Percentiles rank a stretch among this genome's conserved stretches.
Evolutionary conservation across 1,140 invertebrate genomes (phyloP).

Genomic region (Thrips palmi): DNA sequence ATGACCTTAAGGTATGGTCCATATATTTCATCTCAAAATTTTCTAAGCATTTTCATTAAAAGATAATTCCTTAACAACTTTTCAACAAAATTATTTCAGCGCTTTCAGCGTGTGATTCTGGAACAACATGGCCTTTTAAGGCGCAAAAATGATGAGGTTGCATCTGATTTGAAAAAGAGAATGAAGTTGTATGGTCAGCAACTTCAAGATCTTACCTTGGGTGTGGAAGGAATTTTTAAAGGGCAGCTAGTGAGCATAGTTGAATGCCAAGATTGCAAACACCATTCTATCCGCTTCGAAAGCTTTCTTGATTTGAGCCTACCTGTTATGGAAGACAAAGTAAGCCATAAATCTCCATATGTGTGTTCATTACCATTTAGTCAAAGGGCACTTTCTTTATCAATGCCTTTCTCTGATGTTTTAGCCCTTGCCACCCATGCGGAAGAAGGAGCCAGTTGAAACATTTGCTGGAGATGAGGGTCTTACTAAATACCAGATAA

Average conservation of each 20-base stretch:
- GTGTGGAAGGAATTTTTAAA: slow-evolving; percentile 48
- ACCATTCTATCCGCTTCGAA: slow-evolving; percentile 71
- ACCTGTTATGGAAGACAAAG: slow-evolving; percentile 56
- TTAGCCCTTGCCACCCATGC: slow-evolving; percentile 32
- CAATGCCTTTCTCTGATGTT: neutral
- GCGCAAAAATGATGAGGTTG: too few relatives aligned
- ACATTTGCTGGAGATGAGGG: slow-evolving; percentile 27
- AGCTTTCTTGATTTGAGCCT: slow-evolving; percentile 88
- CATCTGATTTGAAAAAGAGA: too few relatives aligned
- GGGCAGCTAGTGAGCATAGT: slow-evolving; percentile 78
- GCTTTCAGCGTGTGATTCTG: slow-evolving; percentile 60
- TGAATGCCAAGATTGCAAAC: slow-evolving; percentile 72
- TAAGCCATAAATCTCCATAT: slow-evolving; percentile 8
- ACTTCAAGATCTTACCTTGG: slow-evolving; percentile 10
- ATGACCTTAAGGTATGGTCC: slow-evolving; percentile 28
- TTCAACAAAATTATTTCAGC: slow-evolving; percentile 35
- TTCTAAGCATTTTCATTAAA: neutral
- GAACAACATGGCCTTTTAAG: slow-evolving; percentile 46
- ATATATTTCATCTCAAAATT: neutral
- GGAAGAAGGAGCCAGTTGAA: slow-evolving; percentile 25
- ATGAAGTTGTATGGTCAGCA: neutral
- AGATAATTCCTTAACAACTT: too few relatives aligned
- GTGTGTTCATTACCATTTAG: neutral
- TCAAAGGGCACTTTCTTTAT: neutral
- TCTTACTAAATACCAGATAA: slow-evolving; percentile 44